A percentile compares a stretch with the other conserved stretches of the same genome.
phyloP scores from a whole-genome alignment of 2,888 invertebrate species.

The Lasioglossum morio region DNA sequence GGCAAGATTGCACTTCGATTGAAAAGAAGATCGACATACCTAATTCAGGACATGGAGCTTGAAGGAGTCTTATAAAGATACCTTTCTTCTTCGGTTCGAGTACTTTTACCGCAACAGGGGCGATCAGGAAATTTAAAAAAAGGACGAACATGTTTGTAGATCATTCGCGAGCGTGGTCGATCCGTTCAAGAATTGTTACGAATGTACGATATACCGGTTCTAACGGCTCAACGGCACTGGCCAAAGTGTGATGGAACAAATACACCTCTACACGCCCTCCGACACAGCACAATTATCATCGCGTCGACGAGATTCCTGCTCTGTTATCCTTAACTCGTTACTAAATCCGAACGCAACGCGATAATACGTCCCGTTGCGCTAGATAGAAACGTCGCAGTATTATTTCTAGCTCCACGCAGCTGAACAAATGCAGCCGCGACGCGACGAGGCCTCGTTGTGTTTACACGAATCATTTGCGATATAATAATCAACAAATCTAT shows the following conservation, averaged over 20 bases:
- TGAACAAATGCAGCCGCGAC: constrained; percentile 22
- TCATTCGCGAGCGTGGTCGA: background rate
- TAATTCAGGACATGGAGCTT: background rate
- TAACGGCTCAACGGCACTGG: background rate
- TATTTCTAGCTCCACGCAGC: constrained; percentile 25
- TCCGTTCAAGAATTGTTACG: constrained; percentile 13
- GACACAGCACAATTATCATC: background rate
- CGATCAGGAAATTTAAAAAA: too few species aligned
- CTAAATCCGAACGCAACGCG: constrained; percentile 7
- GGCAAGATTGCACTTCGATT: background rate
- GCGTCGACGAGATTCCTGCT: background rate
- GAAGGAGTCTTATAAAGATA: background rate
- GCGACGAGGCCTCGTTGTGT: background rate
- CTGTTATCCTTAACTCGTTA: constrained; percentile 20
- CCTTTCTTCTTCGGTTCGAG: background rate
- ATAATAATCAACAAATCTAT: constrained; percentile 11
- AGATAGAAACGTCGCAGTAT: constrained; percentile 19
- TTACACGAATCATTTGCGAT: constrained; percentile 36
- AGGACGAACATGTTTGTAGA: background rate
- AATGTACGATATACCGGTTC: background rate
- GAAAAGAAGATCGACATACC: background rate
- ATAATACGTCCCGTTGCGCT: constrained; percentile 10
- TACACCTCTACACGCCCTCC: constrained; percentile 2
- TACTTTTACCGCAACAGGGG: constrained; percentile 16
- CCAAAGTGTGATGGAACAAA: constrained; percentile 6